Percentiles rank a stretch among this genome's conserved stretches.
Evolutionary conservation across 2,888 invertebrate genomes (phyloP).

Genomic region (Desoria tigrina): DNA sequence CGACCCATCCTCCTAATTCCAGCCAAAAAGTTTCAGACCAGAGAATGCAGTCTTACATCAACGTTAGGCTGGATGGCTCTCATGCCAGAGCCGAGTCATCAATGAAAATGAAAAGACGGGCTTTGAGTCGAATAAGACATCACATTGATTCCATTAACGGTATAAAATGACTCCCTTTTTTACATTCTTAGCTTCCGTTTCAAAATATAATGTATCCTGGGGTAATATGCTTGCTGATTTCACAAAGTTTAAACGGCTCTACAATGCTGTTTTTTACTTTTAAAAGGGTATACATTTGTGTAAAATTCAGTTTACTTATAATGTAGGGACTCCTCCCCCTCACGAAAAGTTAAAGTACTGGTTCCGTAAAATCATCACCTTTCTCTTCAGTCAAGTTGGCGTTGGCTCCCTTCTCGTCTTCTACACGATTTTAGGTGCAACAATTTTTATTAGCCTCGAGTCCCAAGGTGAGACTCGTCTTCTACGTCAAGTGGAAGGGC

Average conservation of each 20-base stretch:
- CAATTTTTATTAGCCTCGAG: constrained; percentile 55
- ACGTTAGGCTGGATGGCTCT: constrained; percentile 45
- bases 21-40: not conserved
- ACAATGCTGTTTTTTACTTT: too few relatives aligned
- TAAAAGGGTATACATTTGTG: too few relatives aligned
- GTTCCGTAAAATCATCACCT: constrained; percentile 45
- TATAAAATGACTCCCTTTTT: not conserved
- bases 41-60: constrained; percentile 49
- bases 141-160: constrained; percentile 18
- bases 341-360: constrained; percentile 40
- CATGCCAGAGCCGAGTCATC: constrained; percentile 39
- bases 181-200: too few relatives aligned
- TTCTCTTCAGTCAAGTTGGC: constrained; percentile 54
- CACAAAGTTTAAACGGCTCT: too few relatives aligned
- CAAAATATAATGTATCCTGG: too few relatives aligned
- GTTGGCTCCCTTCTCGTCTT: constrained; percentile 55
- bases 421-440: constrained; percentile 55
- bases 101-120: constrained; percentile 24
- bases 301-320: too few relatives aligned
- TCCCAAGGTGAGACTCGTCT: constrained; percentile 49
- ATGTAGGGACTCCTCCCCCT: too few relatives aligned
- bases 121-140: not conserved
- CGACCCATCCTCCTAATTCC: not conserved
- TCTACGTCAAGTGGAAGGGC: constrained; percentile 42
- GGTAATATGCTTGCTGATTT: too few relatives aligned